Conservation (phyloP, 2,113 vertebrate species). For the Excalfactoria chinensis region DNA sequence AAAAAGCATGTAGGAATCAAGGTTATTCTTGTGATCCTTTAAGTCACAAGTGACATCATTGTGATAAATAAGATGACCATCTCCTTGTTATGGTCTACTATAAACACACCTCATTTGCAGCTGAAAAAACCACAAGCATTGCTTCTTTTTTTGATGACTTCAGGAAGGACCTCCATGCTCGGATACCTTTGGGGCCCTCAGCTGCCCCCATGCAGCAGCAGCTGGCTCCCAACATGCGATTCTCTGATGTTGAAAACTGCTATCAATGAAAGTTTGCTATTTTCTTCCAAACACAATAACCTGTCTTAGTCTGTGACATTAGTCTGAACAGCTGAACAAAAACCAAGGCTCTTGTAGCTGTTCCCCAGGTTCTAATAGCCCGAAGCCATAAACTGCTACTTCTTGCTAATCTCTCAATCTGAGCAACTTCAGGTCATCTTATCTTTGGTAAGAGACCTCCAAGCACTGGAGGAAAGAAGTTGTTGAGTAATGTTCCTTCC, state of each 20-base stretch:
- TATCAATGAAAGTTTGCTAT: not conserved
- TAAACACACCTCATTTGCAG: slow-evolving; percentile 7
- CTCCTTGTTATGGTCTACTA: not conserved
- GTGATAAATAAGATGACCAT: not conserved
- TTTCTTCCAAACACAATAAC: not conserved
- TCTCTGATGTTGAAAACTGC: not conserved
- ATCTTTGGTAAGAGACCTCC: not conserved
- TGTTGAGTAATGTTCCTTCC: not conserved
- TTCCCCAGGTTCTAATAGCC: not conserved
- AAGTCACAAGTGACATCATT: slow-evolving; percentile 3
- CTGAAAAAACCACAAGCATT: not conserved
- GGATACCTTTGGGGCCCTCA: not conserved
- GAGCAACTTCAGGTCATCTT: not conserved
- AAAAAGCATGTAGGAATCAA: not conserved
- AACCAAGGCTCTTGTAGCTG: not conserved
- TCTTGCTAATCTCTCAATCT: not conserved
- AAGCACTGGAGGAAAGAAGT: not conserved
- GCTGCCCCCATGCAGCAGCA: not conserved
- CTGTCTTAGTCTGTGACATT: not conserved
- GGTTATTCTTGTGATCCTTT: not conserved
- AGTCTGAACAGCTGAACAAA: slow-evolving; percentile 16
- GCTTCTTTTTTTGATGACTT: not conserved
- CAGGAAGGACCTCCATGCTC: not conserved
- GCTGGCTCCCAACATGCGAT: not conserved
- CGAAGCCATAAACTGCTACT: not conserved